Conservation (phyloP, 2,797 vertebrate genomes). For the Sebastes hopkinsi region DNA sequence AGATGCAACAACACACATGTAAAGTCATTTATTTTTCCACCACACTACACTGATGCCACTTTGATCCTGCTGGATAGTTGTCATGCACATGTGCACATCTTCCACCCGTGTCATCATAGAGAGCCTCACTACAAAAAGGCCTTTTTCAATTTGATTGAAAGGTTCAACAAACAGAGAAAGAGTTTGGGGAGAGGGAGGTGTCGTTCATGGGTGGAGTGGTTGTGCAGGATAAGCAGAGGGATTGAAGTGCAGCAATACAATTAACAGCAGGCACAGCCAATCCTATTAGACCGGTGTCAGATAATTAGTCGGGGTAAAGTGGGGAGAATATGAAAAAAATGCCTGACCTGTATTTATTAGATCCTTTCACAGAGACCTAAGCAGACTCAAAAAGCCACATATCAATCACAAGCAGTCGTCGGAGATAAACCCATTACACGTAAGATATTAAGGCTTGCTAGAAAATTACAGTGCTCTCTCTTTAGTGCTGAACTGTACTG, state of each 20-base stretch:
- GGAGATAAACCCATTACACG: constrained; percentile 80
- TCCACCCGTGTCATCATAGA: background rate
- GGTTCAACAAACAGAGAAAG: constrained; percentile 6
- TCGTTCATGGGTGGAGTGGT: constrained; percentile 8
- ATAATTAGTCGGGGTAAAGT: constrained; percentile 61
- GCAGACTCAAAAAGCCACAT: constrained; percentile 77
- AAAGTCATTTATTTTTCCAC: background rate
- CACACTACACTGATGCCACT: background rate
- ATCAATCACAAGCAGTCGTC: constrained; percentile 76
- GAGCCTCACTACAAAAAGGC: constrained; percentile 17
- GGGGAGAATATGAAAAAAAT: constrained; percentile 66
- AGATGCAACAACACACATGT: background rate
- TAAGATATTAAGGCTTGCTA: constrained; percentile 78
- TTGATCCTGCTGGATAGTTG: background rate
- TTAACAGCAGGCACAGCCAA: constrained; percentile 79
- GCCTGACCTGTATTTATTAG: constrained; percentile 78
- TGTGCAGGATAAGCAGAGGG: constrained; percentile 58
- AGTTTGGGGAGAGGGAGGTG: background rate
- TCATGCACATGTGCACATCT: background rate
- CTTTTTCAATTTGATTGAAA: constrained; percentile 48
- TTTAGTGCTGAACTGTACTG: constrained; percentile 73
- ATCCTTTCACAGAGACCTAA: constrained; percentile 76
- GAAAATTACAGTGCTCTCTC: constrained; percentile 72
- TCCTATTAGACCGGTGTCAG: constrained; percentile 82
- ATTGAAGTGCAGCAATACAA: constrained; percentile 77